phyloP scores from a whole-genome alignment of 2,113 vertebrate genomes.

The Trichechus manatus region DNA sequence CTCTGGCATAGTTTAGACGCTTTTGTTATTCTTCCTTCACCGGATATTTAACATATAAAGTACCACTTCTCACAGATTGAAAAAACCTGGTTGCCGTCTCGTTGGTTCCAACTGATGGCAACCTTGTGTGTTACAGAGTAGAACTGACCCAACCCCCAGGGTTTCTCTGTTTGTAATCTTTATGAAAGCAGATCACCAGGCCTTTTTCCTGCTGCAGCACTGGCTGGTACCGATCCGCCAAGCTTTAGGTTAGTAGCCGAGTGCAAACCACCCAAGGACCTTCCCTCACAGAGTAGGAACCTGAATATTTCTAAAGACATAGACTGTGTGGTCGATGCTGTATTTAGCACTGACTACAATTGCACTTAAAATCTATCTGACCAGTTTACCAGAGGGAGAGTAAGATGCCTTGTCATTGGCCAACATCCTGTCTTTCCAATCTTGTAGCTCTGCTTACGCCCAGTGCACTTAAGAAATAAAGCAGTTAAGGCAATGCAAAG shows the following conservation, averaged over 20 bases:
- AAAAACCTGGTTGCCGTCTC: too few species aligned
- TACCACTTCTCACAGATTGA: background rate
- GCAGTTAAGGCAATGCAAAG: background rate
- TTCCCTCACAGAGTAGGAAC: background rate
- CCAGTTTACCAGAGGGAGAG: background rate
- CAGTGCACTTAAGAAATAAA: background rate
- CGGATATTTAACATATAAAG: background rate
- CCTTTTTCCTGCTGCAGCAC: too few species aligned
- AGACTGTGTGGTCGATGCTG: background rate
- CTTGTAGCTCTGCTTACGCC: accelerated
- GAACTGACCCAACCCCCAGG: too few species aligned
- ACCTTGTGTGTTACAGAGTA: too few species aligned
- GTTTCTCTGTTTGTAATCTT: too few species aligned
- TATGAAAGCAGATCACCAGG: too few species aligned
- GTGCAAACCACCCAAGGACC: too few species aligned
- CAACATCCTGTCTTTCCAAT: background rate
- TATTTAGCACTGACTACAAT: background rate
- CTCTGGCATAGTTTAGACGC: background rate
- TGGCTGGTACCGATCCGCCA: too few species aligned
- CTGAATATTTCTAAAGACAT: background rate
- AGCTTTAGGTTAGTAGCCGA: too few species aligned
- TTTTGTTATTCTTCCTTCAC: background rate
- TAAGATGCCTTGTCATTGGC: background rate
- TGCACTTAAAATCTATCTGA: background rate
- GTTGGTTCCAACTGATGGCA: too few species aligned